These are phyloP conservation scores for Drosophila emarginata DNA, from an alignment of 2,888 invertebrate genomes.

Conservation along the genomic window DNA sequence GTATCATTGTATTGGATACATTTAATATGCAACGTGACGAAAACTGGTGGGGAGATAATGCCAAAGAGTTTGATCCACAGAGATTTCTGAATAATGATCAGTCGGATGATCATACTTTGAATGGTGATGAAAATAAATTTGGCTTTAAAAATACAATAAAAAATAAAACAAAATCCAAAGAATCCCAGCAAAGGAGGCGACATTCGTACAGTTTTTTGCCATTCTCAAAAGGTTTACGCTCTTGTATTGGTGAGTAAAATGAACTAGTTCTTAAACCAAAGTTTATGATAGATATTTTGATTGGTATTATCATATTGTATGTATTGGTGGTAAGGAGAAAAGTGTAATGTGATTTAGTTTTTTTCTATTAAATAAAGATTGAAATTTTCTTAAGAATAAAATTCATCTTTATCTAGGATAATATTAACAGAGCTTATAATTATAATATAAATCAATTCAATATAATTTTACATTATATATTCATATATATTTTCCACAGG, in stretches of 20 bases:
- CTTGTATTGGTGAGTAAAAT: constrained; percentile 75
- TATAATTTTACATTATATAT: too few relatives aligned
- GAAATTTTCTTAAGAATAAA: too few relatives aligned
- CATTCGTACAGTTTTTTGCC: constrained; percentile 80
- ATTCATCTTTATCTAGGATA: too few relatives aligned
- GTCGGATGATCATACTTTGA: constrained; percentile 7
- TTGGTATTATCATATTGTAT: too few relatives aligned
- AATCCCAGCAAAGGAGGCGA: constrained; percentile 47
- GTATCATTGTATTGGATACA: constrained; percentile 77
- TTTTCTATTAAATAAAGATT: too few relatives aligned
- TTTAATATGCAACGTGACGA: constrained; percentile 81
- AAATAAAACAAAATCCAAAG: neutral
- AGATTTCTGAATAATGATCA: constrained; percentile 63
- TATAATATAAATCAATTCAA: too few relatives aligned
- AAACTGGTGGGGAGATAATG: constrained; percentile 76
- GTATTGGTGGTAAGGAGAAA: too few relatives aligned
- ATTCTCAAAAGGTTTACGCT: constrained; percentile 80
- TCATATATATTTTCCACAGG: constrained; percentile 54
- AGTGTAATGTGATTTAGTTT: too few relatives aligned
- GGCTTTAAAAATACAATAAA: constrained; percentile 9
- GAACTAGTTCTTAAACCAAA: neutral
- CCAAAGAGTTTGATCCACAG: constrained; percentile 79
- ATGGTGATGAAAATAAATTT: constrained; percentile 8
- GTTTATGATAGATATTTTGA: too few relatives aligned
- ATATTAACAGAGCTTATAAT: too few relatives aligned